Evolutionary conservation across 2,888 invertebrate species (phyloP).

Genomic region (Coelogynopora nodosa): DNA sequence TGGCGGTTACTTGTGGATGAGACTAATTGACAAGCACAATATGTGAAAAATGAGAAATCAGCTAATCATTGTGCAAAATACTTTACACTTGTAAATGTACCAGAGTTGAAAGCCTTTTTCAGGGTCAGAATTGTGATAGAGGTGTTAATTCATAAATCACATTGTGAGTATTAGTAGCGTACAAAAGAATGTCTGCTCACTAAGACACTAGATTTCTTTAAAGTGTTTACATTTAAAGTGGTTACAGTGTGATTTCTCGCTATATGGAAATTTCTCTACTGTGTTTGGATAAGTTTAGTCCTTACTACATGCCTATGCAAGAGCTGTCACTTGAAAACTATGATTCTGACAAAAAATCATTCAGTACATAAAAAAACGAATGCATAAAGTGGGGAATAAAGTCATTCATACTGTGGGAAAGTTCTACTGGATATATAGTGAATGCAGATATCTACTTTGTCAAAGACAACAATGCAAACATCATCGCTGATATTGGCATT

Average conservation of each 20-base stretch:
- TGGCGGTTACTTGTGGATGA: slow-evolving; percentile 13
- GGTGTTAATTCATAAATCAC: slow-evolving; percentile 41
- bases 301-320: slow-evolving; percentile 35
- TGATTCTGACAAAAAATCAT: slow-evolving; percentile 26
- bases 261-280: slow-evolving; percentile 46
- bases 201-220: slow-evolving; percentile 45
- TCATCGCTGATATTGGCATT: slow-evolving; percentile 1
- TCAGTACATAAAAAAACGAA: slow-evolving; percentile 46
- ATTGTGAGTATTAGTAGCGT: slow-evolving; percentile 45
- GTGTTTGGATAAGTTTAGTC: slow-evolving; percentile 28
- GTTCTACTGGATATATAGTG: slow-evolving; percentile 42
- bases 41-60: slow-evolving; percentile 19
- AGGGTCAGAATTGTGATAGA: slow-evolving; percentile 46
- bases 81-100: slow-evolving; percentile 43
- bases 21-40: slow-evolving; percentile 21
- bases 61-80: slow-evolving; percentile 1
- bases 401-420: slow-evolving; percentile 43
- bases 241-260: slow-evolving; percentile 47
- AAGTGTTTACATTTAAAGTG: slow-evolving; percentile 43
- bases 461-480: slow-evolving; percentile 19
- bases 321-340: slow-evolving; percentile 46
- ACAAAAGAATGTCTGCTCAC: slow-evolving; percentile 35
- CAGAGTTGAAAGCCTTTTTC: slow-evolving; percentile 47
- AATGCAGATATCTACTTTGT: slow-evolving; percentile 46
- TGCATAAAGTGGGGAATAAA: slow-evolving; percentile 45